Evolutionary conservation across 2,113 vertebrate species (phyloP).

Genomic region (Hypomesus transpacificus): DNA sequence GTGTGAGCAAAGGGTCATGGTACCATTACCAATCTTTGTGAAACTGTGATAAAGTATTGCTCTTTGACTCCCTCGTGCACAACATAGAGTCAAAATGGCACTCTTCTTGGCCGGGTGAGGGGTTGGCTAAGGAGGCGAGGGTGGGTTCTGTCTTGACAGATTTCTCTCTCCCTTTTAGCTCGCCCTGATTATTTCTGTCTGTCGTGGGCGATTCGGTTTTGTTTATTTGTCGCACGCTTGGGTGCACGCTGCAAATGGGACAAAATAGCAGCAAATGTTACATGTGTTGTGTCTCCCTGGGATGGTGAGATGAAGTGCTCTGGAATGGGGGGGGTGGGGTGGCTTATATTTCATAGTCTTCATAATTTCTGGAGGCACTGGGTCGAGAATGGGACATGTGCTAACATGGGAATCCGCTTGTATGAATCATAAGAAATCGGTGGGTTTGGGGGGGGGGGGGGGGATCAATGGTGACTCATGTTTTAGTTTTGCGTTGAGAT

Average conservation of each 20-base stretch:
- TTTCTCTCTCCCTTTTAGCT: conserved; percentile 24
- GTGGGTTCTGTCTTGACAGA: conserved; percentile 16
- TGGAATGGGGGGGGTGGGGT: conserved; percentile 24
- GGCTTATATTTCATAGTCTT: conserved; percentile 56
- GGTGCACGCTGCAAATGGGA: not conserved
- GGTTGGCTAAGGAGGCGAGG: not conserved
- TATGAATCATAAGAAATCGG: conserved; percentile 51
- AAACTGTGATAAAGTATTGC: too few relatives aligned
- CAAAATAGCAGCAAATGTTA: conserved; percentile 23
- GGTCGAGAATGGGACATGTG: conserved; percentile 54
- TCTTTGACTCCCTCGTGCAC: too few relatives aligned
- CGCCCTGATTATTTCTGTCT: conserved; percentile 22
- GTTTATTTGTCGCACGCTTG: not conserved
- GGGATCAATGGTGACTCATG: conserved; percentile 53
- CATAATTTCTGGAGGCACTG: conserved; percentile 59
- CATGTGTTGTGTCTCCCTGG: conserved; percentile 29
- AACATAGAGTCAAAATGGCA: too few relatives aligned
- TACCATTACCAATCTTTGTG: too few relatives aligned
- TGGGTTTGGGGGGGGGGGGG: conserved; percentile 20
- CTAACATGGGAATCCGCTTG: conserved; percentile 49
- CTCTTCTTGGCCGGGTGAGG: not conserved
- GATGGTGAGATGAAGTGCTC: conserved; percentile 50
- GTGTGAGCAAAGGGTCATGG: too few relatives aligned
- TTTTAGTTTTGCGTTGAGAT: conserved; percentile 19
- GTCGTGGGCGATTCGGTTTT: not conserved